Percentiles rank a stretch among this genome's conserved stretches.
phyloP scores from a whole-genome alignment of 2,888 invertebrate species.

The Leptarthrus brevirostris region DNA sequence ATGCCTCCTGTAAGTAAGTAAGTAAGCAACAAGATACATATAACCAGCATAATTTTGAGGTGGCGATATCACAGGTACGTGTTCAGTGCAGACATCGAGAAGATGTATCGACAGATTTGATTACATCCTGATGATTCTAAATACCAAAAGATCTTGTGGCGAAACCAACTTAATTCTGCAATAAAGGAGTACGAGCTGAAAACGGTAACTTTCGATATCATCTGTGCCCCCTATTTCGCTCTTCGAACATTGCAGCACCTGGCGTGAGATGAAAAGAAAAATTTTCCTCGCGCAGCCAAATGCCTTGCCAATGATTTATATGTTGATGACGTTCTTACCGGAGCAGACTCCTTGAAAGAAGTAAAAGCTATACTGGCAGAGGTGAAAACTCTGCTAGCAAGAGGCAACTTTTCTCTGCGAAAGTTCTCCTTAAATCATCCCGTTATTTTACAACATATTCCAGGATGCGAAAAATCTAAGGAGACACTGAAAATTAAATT shows the following conservation, averaged over 20 bases:
- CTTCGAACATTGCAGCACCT: too few species aligned
- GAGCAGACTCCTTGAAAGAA: constrained; percentile 13
- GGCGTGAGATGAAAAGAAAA: too few species aligned
- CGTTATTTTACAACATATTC: constrained; percentile 2
- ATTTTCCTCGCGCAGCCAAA: too few species aligned
- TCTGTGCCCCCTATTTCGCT: constrained; percentile 44
- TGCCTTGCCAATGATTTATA: constrained; percentile 45
- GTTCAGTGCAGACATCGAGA: constrained; percentile 47
- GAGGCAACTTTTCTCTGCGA: background rate
- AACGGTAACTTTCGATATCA: constrained; percentile 49
- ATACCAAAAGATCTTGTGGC: constrained; percentile 50
- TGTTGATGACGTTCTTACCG: too few species aligned
- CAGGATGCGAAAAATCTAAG: background rate
- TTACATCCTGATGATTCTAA: constrained; percentile 30
- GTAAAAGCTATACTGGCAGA: background rate
- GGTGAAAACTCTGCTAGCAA: background rate
- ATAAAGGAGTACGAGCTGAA: constrained; percentile 37
- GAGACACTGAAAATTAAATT: background rate
- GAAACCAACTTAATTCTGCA: background rate
- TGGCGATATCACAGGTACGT: background rate
- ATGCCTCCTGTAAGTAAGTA: constrained; percentile 20
- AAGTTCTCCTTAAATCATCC: constrained; percentile 22
- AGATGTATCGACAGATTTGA: constrained; percentile 51
- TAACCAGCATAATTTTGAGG: background rate
- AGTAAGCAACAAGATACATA: constrained; percentile 43